Conservation (phyloP, 2,113 vertebrate species). For the Telmatochromis bifrenatus region DNA sequence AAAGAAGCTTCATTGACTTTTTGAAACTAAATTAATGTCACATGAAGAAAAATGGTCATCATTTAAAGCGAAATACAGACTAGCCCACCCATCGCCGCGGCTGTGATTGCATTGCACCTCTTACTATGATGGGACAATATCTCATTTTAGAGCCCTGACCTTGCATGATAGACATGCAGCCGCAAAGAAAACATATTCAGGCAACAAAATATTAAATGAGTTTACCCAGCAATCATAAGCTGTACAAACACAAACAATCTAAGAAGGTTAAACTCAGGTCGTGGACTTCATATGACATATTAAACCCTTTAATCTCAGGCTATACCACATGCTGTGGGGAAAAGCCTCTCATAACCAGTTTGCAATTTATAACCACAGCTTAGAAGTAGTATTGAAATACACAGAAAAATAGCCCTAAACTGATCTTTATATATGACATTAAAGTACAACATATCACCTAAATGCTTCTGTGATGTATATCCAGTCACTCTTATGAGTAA, state of each 20-base stretch:
- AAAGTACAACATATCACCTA: neutral
- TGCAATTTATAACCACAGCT: neutral
- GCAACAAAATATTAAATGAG: neutral
- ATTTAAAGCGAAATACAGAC: conserved; percentile 2
- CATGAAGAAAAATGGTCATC: conserved; percentile 22
- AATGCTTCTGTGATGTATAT: neutral
- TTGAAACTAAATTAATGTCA: conserved; percentile 37
- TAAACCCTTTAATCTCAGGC: neutral
- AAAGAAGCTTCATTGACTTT: conserved; percentile 22
- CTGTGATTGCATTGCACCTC: neutral
- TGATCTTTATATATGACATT: neutral
- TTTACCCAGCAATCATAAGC: neutral
- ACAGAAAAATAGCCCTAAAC: neutral
- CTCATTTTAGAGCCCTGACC: neutral
- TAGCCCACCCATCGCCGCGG: neutral
- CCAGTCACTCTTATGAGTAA: neutral
- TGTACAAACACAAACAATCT: neutral
- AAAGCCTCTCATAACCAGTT: neutral
- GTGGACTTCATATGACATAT: neutral
- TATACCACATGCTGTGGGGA: neutral
- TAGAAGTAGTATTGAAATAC: neutral
- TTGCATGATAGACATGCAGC: neutral
- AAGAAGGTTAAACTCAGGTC: conserved; percentile 5
- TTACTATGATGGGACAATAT: neutral
- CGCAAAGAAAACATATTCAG: neutral